Base-by-base conservation (phyloP, 2,113 vertebrate genomes). In the Camelus dromedarius region DNA sequence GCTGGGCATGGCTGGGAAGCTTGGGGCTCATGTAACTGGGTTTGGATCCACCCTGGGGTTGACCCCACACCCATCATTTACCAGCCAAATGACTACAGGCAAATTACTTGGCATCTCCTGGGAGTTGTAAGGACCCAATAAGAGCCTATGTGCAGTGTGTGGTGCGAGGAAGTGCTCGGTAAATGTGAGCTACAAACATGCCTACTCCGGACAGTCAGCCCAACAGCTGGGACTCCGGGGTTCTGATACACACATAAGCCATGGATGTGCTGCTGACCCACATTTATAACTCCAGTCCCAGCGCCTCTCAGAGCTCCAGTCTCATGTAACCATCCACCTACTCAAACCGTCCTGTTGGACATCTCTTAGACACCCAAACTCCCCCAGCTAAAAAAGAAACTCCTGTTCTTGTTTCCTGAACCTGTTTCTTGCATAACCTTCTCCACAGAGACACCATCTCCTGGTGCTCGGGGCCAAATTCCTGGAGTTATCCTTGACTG, bases 401-500 rank as follows among this genome's bases (percentile, higher is more conserved):
- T 56, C 66, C 42, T 28, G 13, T 8, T 64, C 56, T 48, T 46
- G 12, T 46, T 35, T 42, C n/a, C 50, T 12, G 38, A 83, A 42
- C 18, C 35, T 14, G 10, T 38, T 32, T 48, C 0, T 13, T 32
- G 26, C 19, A 16, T 5, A 19, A 35, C 77, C 86, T 48, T 38
- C 56, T 30, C 52, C 12, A 10, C 4, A 0, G 24, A 19, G 12
- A 50, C 52, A 35, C 62, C 16, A 18, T 8, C 38, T 38, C 32
- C 62, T n/a, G 30, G 15, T 6, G 35, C n/a, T 56, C 30, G 0
- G 0, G 24, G 35, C 56, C 30, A 10, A 16, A 12, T 13, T 22
- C 38, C 2, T 20, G 2, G 19, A 60, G 75, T 0, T 0, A 35
- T 16, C 8, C 19, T 8, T 13, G 2, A n/a, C 60, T 12, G 38